Evolutionary conservation across 2,113 vertebrate genomes (phyloP).

Genomic region (Alaudala cheleensis): DNA sequence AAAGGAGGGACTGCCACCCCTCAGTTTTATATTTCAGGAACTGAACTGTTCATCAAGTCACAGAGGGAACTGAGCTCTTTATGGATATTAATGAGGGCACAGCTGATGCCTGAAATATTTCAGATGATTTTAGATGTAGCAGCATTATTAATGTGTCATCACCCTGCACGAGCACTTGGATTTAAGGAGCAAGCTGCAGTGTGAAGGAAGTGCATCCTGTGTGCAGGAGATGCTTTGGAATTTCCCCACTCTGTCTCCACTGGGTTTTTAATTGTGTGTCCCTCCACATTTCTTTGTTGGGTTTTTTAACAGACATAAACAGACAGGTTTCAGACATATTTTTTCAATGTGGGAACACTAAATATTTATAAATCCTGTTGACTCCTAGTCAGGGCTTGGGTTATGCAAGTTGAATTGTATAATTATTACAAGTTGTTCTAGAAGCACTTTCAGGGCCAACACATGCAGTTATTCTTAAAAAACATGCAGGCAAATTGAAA

Average conservation of each 20-base stretch:
- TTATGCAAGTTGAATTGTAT: not conserved
- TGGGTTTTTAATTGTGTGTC: not conserved
- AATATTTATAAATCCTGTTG: not conserved
- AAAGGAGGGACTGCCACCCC: not conserved
- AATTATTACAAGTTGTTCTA: not conserved
- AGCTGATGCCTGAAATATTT: not conserved
- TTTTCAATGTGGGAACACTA: not conserved
- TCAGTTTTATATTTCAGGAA: not conserved
- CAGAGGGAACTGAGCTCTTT: not conserved
- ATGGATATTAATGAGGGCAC: constrained; percentile 8
- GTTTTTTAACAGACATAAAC: not conserved
- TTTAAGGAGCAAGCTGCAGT: not conserved
- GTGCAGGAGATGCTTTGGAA: not conserved
- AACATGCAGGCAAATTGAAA: not conserved
- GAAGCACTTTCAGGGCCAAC: not conserved
- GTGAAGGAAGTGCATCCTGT: not conserved
- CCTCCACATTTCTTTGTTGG: not conserved
- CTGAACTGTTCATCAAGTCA: not conserved
- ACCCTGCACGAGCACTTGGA: not conserved
- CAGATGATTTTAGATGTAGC: not conserved
- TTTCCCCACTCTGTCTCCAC: not conserved
- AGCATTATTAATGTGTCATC: constrained; percentile 3
- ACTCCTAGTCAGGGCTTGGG: not conserved
- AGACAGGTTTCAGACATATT: not conserved
- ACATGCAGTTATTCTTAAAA: not conserved